These are phyloP conservation scores for Eulithis testata DNA, from an alignment of 2,888 invertebrate genomes.

Conservation along the genomic window DNA sequence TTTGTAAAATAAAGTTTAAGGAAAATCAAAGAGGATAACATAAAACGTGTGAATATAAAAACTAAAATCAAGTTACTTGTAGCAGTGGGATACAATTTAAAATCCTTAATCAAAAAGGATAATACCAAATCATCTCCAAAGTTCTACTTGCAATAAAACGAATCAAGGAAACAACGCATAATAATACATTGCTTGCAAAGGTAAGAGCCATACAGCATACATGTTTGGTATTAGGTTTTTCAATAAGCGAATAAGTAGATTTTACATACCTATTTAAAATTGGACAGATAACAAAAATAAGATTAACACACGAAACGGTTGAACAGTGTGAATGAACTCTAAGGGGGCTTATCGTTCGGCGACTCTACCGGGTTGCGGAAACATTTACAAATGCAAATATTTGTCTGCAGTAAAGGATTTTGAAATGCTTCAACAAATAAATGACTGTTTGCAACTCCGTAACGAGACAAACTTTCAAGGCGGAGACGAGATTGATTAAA, in stretches of 20 bases:
- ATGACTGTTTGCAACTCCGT: constrained; percentile 13
- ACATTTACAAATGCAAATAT: constrained; percentile 54
- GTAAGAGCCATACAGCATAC: too few relatives aligned
- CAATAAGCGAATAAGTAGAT: too few relatives aligned
- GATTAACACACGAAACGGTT: constrained; percentile 41
- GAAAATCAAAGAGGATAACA: not conserved
- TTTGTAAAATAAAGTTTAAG: not conserved
- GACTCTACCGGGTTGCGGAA: constrained; percentile 53
- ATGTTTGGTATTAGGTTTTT: too few relatives aligned
- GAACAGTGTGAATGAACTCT: constrained; percentile 64
- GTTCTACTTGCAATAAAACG: not conserved
- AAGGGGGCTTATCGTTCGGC: constrained; percentile 63
- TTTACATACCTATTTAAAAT: constrained; percentile 3
- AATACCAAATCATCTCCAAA: not conserved
- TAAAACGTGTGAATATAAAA: not conserved
- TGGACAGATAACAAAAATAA: constrained; percentile 44
- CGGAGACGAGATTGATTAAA: constrained; percentile 14
- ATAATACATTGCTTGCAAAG: too few relatives aligned
- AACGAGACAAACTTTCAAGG: constrained; percentile 17
- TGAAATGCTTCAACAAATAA: constrained; percentile 34
- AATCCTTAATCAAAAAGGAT: not conserved
- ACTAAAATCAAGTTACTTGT: not conserved
- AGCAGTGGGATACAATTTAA: not conserved
- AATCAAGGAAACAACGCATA: not conserved
- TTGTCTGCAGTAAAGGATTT: constrained; percentile 39